Evolutionary conservation across 2,113 vertebrate genomes (phyloP), one percentile per base, ranked within the genome.

Genomic region (Python bivittatus): DNA sequence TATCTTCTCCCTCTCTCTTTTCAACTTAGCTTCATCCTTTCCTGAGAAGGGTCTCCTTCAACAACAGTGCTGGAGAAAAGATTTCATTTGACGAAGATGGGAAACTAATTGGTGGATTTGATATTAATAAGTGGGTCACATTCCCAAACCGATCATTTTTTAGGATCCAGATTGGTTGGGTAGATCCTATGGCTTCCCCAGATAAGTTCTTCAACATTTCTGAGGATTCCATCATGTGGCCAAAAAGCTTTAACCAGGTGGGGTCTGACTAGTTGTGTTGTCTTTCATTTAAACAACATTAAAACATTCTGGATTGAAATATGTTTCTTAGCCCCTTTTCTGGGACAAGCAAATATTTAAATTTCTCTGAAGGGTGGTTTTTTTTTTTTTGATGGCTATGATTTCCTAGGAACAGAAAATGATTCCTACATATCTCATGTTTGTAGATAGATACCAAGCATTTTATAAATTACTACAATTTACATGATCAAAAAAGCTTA

Each of bases 111-210:
- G 7, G 58, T 52, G 84, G 58, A 42, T 91, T 64, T 33, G 68
- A 90, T 84, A 42, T 90, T 90, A 90, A 84, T 25, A 90, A 84
- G 7, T 90, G 89, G 89, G 13, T 87, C 29, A 91, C 84, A 64
- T 91, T 91, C 12, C 48, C 84, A 38, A 91, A 91, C n/a, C 84
- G 22, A 1, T 68, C 90, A 9, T 91, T 91, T 33, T 61, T 52
- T 54, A 52, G 84, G 53, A 23, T 61, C 22, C 33, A 86, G 54
- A 44, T 91, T 86, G 90, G 90, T 13, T 38, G 11, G 42, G 17
- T 87, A 68, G 60, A 91, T 15, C 84, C 84, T 1, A 13, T 10
- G 58, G 84, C 58, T 38, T 52, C 58, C 22, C 29, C 22, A 17
- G 84, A 86, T 4, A 33, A 54, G 6, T 3, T 25, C 13, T 53